A percentile compares a stretch with the other conserved stretches of the same genome.
Conservation (phyloP, 1,140 invertebrate species). For the Bombus soroeensis region DNA sequence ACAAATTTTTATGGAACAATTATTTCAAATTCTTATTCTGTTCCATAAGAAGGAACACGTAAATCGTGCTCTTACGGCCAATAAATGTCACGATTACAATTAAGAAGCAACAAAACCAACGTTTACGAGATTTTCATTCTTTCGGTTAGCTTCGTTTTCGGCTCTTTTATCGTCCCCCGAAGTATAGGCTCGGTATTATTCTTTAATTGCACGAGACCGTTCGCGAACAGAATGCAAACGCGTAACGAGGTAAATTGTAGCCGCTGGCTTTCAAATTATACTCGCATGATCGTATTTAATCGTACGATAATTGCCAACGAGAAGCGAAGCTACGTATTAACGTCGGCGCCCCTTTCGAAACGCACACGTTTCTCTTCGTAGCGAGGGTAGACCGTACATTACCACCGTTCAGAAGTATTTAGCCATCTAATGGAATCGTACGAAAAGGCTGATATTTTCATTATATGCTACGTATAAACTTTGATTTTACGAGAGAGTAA, state of each 20-base stretch:
- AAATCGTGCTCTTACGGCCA: not conserved
- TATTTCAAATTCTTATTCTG: not conserved
- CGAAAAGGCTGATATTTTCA: not conserved
- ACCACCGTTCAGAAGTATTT: not conserved
- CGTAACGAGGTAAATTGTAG: conserved; percentile 40
- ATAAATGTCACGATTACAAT: conserved; percentile 7
- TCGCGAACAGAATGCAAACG: conserved; percentile 3
- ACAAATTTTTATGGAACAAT: not conserved
- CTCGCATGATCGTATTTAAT: conserved; percentile 35
- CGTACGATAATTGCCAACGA: conserved; percentile 32
- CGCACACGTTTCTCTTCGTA: not conserved
- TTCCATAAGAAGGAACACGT: not conserved
- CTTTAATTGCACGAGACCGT: conserved; percentile 3
- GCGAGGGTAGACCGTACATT: not conserved
- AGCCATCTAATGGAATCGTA: not conserved
- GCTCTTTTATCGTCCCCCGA: not conserved
- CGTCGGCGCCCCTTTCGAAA: not conserved
- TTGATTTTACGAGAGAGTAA: no score
- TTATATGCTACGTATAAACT: not conserved
- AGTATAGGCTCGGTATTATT: not conserved
- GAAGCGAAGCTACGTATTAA: conserved; percentile 22
- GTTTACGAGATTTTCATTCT: not conserved
- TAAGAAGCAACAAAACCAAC: not conserved
- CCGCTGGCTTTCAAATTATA: conserved; percentile 8
- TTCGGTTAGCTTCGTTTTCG: not conserved